These are phyloP conservation scores for Mionectes olivaceus DNA, from an alignment of 2,797 vertebrate species.

Conservation along the genomic window DNA sequence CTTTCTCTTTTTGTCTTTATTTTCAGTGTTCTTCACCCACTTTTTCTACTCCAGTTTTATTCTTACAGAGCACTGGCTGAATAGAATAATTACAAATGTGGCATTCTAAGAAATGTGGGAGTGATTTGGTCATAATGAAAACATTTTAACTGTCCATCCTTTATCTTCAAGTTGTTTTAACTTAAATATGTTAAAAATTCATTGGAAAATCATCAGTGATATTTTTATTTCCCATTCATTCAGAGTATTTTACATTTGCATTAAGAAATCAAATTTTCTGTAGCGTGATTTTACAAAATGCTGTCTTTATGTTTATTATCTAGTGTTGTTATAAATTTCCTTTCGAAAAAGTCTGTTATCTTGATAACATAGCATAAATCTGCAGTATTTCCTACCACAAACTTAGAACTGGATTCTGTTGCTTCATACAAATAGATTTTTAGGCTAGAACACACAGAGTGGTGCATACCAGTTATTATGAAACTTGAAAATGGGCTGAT, in stretches of 20 bases:
- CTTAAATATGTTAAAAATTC: background rate
- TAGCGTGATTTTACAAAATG: background rate
- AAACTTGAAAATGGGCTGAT: background rate
- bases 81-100: background rate
- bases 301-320: background rate
- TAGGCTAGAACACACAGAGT: background rate
- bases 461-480: background rate
- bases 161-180: background rate
- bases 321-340: background rate
- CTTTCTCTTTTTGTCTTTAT: background rate
- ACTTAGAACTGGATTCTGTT: background rate
- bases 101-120: background rate
- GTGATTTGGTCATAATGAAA: background rate
- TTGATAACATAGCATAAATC: background rate
- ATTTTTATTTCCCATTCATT: background rate
- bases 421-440: background rate
- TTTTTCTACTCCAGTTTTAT: background rate
- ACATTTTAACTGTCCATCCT: background rate
- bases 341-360: background rate
- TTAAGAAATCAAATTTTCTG: background rate
- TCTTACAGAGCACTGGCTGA: background rate
- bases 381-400: background rate
- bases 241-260: background rate
- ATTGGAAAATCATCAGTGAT: background rate
- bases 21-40: background rate